Percentiles rank a stretch among this genome's conserved stretches.
Conservation (phyloP, 2,113 vertebrate species). For the Phyllostomus hastatus region DNA sequence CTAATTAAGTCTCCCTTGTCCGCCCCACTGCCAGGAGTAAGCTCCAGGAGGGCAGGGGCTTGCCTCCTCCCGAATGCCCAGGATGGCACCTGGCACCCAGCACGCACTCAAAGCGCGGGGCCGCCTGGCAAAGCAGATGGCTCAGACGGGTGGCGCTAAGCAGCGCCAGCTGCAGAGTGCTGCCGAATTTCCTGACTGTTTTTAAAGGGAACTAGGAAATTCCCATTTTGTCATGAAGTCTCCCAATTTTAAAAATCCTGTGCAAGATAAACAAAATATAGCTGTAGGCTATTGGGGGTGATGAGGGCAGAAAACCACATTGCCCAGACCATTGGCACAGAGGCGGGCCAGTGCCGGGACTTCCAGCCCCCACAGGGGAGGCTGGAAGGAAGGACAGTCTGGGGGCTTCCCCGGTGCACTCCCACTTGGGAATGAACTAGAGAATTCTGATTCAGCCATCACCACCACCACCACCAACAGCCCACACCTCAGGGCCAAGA, state of each 20-base stretch:
- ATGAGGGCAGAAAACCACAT: rapidly evolving
- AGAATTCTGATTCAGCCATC: background rate
- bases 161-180: background rate
- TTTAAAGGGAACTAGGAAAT: background rate
- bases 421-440: background rate
- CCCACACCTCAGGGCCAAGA: background rate
- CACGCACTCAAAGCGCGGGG: background rate
- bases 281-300: background rate
- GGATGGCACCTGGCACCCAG: rapidly evolving
- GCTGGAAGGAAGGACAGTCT: background rate
- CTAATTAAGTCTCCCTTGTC: rapidly evolving
- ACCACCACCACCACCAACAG: background rate
- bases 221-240: background rate
- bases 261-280: background rate
- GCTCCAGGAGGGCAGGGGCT: background rate
- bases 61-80: background rate
- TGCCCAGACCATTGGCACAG: too few relatives aligned
- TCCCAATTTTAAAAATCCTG: background rate
- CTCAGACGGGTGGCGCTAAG: rapidly evolving
- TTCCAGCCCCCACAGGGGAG: rapidly evolving
- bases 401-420: rapidly evolving
- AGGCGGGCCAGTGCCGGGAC: background rate
- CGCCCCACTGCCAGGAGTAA: background rate
- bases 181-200: background rate
- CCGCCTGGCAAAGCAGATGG: background rate